phyloP scores from a whole-genome alignment of 2,888 invertebrate species.

The Pocota personata region DNA sequence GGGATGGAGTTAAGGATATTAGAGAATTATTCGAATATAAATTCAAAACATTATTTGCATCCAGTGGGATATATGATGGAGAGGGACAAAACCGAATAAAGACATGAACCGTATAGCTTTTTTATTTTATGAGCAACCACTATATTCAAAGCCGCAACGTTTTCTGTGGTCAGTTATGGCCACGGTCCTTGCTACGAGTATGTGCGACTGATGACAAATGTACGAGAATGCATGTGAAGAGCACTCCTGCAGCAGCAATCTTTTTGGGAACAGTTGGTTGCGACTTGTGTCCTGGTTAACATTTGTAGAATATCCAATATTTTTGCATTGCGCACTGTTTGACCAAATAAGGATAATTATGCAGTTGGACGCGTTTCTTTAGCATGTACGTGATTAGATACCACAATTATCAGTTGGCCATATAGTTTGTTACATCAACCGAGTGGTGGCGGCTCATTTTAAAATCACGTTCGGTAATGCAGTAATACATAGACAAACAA shows the following conservation, averaged over 20 bases:
- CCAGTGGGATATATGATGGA: constrained; percentile 1
- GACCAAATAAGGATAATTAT: constrained; percentile 68
- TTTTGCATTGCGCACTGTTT: constrained; percentile 55
- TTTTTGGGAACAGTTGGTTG: constrained; percentile 23
- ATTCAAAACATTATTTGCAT: constrained; percentile 56
- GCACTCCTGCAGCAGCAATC: not conserved
- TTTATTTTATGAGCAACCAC: constrained; percentile 38
- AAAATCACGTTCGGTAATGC: not conserved
- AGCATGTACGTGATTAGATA: constrained; percentile 67
- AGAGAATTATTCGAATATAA: constrained; percentile 40
- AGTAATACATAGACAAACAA: not conserved
- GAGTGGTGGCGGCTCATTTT: not conserved
- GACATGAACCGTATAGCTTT: constrained; percentile 23
- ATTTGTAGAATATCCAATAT: not conserved
- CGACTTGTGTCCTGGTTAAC: constrained; percentile 11
- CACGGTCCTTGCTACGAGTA: constrained; percentile 21
- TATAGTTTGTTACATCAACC: constrained; percentile 19
- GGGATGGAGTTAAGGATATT: constrained; percentile 28
- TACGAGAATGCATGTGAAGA: constrained; percentile 11
- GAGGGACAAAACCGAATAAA: constrained; percentile 1
- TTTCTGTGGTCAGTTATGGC: constrained; percentile 61
- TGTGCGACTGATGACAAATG: constrained; percentile 24
- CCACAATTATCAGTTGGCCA: constrained; percentile 58
- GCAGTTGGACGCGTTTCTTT: constrained; percentile 63
- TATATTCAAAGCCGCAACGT: constrained; percentile 60